Conservation (phyloP, 35 echinoderm and acorn worm genomes). For the Apostichopus parvimensis region DNA sequence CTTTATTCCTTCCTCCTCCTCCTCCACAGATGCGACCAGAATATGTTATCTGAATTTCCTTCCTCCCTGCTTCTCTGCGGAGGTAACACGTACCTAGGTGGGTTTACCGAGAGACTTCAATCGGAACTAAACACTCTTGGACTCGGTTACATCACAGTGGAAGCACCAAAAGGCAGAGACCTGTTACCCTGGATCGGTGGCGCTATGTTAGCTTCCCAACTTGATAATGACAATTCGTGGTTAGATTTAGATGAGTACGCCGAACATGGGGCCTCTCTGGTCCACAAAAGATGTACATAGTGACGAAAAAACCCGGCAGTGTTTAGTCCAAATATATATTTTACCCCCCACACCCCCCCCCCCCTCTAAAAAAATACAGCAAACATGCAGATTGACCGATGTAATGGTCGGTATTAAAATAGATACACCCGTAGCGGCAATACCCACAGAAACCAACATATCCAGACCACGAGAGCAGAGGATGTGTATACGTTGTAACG, state of each 20-base stretch:
- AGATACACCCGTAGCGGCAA: too few species aligned
- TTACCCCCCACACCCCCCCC: too few species aligned
- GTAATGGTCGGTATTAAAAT: too few species aligned
- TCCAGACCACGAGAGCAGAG: too few species aligned
- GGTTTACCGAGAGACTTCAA: slow-evolving; percentile 75
- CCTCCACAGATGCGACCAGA: slow-evolving; percentile 41
- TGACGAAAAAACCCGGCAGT: background rate
- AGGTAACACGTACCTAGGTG: slow-evolving; percentile 83
- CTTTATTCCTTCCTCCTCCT: too few species aligned
- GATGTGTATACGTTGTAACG: too few species aligned
- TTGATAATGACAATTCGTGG: slow-evolving; percentile 56
- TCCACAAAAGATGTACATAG: slow-evolving; percentile 69
- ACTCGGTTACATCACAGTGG: slow-evolving; percentile 55
- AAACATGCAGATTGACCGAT: too few species aligned
- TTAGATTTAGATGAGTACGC: slow-evolving; percentile 61
- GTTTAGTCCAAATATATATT: too few species aligned
- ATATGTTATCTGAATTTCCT: slow-evolving; percentile 48
- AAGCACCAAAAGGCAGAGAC: slow-evolving; percentile 68
- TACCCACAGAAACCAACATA: too few species aligned
- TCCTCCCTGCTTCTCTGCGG: slow-evolving; percentile 72
- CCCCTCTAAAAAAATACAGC: too few species aligned
- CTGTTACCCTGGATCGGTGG: slow-evolving; percentile 80
- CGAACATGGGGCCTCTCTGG: slow-evolving; percentile 67
- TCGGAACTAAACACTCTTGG: slow-evolving; percentile 58
- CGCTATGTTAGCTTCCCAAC: slow-evolving; percentile 71